Evolutionary conservation across 2,113 vertebrate genomes (phyloP).

Genomic region (Lagopus leucura): DNA sequence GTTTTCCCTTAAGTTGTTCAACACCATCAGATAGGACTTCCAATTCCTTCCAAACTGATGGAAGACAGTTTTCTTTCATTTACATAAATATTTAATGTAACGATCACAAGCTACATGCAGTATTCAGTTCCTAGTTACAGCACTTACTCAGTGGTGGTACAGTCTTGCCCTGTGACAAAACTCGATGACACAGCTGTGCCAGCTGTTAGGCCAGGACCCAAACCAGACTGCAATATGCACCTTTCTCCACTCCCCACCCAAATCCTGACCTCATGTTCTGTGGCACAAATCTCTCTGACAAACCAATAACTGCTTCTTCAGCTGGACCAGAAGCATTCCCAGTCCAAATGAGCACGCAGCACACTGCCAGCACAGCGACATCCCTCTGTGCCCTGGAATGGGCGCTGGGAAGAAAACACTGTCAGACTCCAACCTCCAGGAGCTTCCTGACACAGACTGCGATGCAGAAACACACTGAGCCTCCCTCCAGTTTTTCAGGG

Average conservation of each 20-base stretch:
- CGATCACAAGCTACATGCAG: conserved; percentile 11
- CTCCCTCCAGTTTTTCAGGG: neutral
- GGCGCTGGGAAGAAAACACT: neutral
- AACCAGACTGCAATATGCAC: neutral
- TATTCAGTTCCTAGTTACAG: conserved; percentile 10
- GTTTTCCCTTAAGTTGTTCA: neutral
- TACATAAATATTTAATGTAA: neutral
- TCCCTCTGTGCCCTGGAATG: neutral
- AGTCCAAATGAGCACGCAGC: neutral
- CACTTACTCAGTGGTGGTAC: conserved; percentile 21
- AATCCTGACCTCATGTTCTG: neutral
- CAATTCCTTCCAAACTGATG: neutral
- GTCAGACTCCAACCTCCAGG: neutral
- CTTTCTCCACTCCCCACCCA: neutral
- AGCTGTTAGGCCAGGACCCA: neutral
- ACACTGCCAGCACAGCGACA: neutral
- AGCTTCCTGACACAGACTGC: neutral
- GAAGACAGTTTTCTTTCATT: neutral
- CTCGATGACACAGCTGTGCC: neutral
- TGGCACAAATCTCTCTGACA: neutral
- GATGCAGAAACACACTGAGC: neutral
- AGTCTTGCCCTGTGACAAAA: conserved; percentile 32
- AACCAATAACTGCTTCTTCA: neutral
- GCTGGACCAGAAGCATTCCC: neutral
- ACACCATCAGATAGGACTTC: neutral